Conservation (phyloP, 2,113 vertebrate genomes). For the Parotia lawesii region DNA sequence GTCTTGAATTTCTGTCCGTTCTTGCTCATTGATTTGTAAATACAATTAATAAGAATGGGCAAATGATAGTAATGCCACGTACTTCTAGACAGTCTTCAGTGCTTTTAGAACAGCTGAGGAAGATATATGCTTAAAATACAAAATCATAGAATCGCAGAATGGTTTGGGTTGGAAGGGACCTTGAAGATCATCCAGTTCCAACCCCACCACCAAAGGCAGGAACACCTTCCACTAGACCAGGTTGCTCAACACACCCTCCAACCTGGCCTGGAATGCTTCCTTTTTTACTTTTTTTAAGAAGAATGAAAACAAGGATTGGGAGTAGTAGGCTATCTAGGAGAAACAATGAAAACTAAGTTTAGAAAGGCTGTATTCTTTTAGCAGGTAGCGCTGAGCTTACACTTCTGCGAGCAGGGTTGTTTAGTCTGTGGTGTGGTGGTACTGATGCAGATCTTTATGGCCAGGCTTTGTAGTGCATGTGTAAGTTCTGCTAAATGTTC, state of each 20-base stretch:
- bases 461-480: background rate
- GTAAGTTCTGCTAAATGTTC: background rate
- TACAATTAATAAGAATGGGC: background rate
- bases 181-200: background rate
- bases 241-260: background rate
- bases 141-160: background rate
- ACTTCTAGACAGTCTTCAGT: background rate
- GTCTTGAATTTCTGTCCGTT: background rate
- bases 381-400: background rate
- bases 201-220: background rate
- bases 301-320: background rate
- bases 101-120: background rate
- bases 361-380: background rate
- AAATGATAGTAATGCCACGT: background rate
- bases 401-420: background rate
- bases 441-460: background rate
- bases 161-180: background rate
- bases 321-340: background rate
- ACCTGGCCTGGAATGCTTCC: background rate
- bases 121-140: background rate
- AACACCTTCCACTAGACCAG: background rate
- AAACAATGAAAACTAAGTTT: background rate
- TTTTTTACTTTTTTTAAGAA: background rate
- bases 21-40: background rate
- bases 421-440: background rate